Evolutionary conservation across 2,797 vertebrate genomes (phyloP).

Genomic region (Falco columbarius): DNA sequence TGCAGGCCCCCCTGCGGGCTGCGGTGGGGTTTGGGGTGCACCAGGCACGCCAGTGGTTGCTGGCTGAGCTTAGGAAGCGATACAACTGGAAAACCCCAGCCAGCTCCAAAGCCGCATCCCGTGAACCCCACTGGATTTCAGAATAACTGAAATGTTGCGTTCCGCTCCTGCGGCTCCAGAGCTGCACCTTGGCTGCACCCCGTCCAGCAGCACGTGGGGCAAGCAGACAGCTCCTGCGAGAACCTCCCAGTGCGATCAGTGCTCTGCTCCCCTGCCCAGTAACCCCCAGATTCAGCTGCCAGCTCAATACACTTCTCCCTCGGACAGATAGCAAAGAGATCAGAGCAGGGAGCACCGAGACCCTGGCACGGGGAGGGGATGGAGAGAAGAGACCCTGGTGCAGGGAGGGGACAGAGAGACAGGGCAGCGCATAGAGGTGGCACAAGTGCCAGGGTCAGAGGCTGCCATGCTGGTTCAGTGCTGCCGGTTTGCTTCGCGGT

Average conservation of each 20-base stretch:
- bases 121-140: rapidly evolving
- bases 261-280: neutral
- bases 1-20: neutral
- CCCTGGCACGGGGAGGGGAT: too few species aligned
- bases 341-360: too few species aligned
- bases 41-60: neutral
- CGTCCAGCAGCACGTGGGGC: neutral
- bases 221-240: neutral
- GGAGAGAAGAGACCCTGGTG: too few species aligned
- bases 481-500: too few species aligned
- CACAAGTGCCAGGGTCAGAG: too few species aligned
- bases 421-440: too few species aligned
- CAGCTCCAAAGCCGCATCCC: neutral
- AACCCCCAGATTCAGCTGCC: neutral
- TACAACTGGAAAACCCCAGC: too few species aligned
- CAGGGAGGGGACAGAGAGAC: too few species aligned
- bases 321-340: too few species aligned
- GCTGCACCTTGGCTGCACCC: neutral
- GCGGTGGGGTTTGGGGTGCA: neutral
- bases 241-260: neutral
- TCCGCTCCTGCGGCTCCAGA: neutral
- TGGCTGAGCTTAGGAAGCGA: neutral
- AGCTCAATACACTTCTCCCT: too few species aligned
- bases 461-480: too few species aligned
- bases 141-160: neutral